These are phyloP conservation scores for Drosophila ohnishii DNA, from an alignment of 1,140 invertebrate species.

Conservation along the genomic window DNA sequence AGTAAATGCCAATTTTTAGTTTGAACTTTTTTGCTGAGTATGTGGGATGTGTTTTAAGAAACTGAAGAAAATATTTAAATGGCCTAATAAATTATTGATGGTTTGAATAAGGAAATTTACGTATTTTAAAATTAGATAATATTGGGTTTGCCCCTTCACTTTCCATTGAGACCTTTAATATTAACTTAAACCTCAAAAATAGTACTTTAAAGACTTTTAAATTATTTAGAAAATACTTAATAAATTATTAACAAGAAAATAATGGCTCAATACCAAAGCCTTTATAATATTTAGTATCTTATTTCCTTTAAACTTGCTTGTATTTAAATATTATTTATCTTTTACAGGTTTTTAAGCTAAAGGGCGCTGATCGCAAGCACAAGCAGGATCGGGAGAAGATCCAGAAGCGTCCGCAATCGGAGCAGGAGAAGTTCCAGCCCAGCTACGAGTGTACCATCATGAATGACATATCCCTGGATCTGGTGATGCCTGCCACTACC, in stretches of 20 bases:
- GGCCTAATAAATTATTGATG: not conserved
- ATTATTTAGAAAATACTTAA: too few relatives aligned
- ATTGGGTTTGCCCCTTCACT: not conserved
- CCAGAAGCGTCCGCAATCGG: slow-evolving; percentile 91
- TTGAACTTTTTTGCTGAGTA: not conserved
- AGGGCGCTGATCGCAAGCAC: slow-evolving; percentile 98
- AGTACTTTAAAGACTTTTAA: not conserved
- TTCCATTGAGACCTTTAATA: not conserved
- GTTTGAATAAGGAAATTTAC: not conserved
- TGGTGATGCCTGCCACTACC: slow-evolving; percentile 58
- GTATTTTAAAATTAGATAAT: not conserved
- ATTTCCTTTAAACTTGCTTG: too few relatives aligned
- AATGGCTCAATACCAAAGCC: not conserved
- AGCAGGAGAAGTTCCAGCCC: slow-evolving; percentile 97
- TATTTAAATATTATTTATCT: not conserved
- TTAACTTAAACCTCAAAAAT: not conserved
- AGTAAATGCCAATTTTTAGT: too few relatives aligned
- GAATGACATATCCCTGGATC: slow-evolving; percentile 88
- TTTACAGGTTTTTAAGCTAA: slow-evolving; percentile 90
- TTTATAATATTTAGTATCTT: not conserved
- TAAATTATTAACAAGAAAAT: not conserved
- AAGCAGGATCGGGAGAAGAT: slow-evolving; percentile 99
- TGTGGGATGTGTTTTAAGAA: not conserved
- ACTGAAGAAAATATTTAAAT: not conserved
- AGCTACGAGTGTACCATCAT: slow-evolving; percentile 98